These are phyloP conservation scores for Scelioninae gen. 2 DNA, from an alignment of 2,888 invertebrate species.

Conservation along the genomic window DNA sequence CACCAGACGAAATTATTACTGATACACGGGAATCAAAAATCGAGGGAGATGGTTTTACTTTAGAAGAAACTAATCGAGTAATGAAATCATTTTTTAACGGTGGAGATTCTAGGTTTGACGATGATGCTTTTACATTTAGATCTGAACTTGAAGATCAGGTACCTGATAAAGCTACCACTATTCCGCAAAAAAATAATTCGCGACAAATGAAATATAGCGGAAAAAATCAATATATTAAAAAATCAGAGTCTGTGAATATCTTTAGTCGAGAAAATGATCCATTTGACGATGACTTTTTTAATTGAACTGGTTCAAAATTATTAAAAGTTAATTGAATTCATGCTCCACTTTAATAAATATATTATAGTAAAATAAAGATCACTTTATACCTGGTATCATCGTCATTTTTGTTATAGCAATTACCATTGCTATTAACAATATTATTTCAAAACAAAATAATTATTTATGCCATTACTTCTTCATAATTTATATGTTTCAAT, in stretches of 20 bases:
- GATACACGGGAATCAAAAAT: constrained; percentile 63
- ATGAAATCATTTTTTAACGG: constrained; percentile 71
- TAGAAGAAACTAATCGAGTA: constrained; percentile 66
- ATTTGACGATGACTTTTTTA: constrained; percentile 93
- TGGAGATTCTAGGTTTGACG: constrained; percentile 70
- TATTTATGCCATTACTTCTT: too few relatives aligned
- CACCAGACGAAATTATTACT: constrained; percentile 69
- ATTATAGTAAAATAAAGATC: constrained; percentile 19
- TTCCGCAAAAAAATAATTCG: constrained; percentile 67
- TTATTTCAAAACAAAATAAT: too few relatives aligned
- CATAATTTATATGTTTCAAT: too few relatives aligned
- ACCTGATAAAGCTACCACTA: constrained; percentile 67
- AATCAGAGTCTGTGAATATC: constrained; percentile 93
- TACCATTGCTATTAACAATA: constrained; percentile 16
- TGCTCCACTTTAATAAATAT: constrained; percentile 7
- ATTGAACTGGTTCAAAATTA: too few relatives aligned
- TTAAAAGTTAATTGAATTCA: too few relatives aligned
- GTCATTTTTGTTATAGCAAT: constrained; percentile 30
- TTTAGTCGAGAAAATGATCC: constrained; percentile 91
- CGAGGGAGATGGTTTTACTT: constrained; percentile 64
- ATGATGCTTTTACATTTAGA: constrained; percentile 71
- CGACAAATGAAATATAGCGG: constrained; percentile 75
- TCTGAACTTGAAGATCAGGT: constrained; percentile 72
- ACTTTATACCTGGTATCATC: constrained; percentile 30
- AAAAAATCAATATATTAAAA: constrained; percentile 83